Conservation (phyloP, 1,140 invertebrate genomes). For the Sycophaga agraensis region DNA sequence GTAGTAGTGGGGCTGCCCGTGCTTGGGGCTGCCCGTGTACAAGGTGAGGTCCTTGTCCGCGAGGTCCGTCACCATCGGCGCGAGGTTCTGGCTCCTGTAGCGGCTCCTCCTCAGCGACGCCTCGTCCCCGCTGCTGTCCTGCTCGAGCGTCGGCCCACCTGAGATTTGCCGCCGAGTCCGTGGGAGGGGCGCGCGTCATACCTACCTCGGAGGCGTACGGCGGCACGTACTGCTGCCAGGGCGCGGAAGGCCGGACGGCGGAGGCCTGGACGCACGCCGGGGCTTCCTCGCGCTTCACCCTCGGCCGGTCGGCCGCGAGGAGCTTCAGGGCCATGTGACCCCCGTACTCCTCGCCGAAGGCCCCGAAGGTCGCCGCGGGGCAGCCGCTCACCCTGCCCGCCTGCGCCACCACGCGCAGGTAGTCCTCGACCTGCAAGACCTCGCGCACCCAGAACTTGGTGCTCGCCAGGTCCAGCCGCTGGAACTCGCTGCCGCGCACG, state of each 20-base stretch:
- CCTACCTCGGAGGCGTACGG: constrained; percentile 64
- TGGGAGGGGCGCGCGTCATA: constrained; percentile 69
- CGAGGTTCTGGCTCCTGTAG: neutral
- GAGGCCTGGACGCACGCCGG: constrained; percentile 14
- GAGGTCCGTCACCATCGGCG: neutral
- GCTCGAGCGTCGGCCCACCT: too few relatives aligned
- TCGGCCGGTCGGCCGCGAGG: neutral
- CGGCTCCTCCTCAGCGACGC: neutral
- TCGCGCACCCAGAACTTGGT: neutral
- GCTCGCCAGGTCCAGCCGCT: neutral
- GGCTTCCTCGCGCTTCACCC: neutral
- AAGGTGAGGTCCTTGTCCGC: neutral
- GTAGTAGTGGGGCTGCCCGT: neutral
- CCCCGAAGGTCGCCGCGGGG: neutral
- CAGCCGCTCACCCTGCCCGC: neutral
- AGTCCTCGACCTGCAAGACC: constrained; percentile 6
- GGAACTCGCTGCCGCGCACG: constrained; percentile 21
- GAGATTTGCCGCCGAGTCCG: too few relatives aligned
- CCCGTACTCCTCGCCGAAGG: constrained; percentile 21
- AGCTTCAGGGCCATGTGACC: constrained; percentile 24
- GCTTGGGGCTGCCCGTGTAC: neutral
- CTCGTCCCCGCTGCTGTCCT: too few relatives aligned
- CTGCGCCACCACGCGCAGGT: neutral
- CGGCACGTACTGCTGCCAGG: constrained; percentile 10
- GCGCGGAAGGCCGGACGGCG: neutral